phyloP scores from a whole-genome alignment of 2,888 invertebrate genomes.

The Eilema sororculum region DNA sequence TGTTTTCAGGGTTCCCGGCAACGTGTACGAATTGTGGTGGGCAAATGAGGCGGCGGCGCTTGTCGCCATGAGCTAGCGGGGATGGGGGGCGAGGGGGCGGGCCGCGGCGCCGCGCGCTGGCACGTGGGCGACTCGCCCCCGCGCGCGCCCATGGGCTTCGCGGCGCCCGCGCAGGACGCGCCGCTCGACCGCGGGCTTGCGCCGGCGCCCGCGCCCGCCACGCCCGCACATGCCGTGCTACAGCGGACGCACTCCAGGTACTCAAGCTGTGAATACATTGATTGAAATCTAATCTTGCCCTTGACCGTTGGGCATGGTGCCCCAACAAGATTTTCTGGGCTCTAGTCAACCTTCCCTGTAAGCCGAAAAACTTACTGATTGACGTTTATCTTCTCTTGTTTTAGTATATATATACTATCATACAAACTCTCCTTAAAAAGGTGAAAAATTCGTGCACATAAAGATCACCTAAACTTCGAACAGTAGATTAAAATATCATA shows the following conservation, averaged over 20 bases:
- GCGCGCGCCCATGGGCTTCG: constrained; percentile 86
- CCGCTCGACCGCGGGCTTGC: constrained; percentile 84
- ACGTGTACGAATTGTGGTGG: constrained; percentile 67
- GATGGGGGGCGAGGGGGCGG: constrained; percentile 88
- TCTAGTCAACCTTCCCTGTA: background rate
- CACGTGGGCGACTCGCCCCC: constrained; percentile 88
- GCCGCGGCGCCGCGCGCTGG: constrained; percentile 88
- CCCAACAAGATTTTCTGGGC: background rate
- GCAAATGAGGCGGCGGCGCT: constrained; percentile 72
- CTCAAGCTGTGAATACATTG: too few relatives aligned
- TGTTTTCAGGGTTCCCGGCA: constrained; percentile 38
- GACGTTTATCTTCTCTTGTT: too few relatives aligned
- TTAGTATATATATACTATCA: too few relatives aligned
- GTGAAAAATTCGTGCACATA: background rate
- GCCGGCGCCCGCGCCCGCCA: constrained; percentile 81
- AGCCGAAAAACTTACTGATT: background rate
- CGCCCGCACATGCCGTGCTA: constrained; percentile 77
- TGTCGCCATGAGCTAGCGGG: constrained; percentile 84
- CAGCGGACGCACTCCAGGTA: constrained; percentile 91
- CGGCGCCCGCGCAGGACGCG: constrained; percentile 87
- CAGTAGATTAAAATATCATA: too few relatives aligned
- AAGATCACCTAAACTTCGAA: too few relatives aligned
- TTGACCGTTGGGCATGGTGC: background rate
- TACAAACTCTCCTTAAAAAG: too few relatives aligned
- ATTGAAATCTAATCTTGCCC: background rate